Evolutionary conservation across 2,113 vertebrate species (phyloP).

Genomic region (Bucco capensis): DNA sequence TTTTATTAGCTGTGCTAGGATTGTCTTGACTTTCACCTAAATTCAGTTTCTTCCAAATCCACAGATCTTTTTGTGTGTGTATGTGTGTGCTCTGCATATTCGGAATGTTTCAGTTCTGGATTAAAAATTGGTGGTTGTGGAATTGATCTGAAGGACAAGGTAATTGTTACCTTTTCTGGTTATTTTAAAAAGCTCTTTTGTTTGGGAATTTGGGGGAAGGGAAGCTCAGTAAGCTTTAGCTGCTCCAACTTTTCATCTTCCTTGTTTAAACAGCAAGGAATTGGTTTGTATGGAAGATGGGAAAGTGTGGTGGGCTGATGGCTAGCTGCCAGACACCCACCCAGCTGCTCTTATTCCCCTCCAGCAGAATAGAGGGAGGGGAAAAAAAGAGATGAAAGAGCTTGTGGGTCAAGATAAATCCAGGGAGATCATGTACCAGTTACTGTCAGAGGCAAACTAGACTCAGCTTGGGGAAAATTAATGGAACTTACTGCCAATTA

Average conservation of each 20-base stretch:
- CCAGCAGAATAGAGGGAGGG: not conserved
- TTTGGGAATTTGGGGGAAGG: not conserved
- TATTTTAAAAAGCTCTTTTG: not conserved
- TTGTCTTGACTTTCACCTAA: not conserved
- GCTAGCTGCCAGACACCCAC: not conserved
- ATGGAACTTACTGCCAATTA: not conserved
- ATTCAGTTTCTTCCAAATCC: not conserved
- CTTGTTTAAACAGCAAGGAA: not conserved
- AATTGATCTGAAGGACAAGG: not conserved
- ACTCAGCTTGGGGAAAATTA: not conserved
- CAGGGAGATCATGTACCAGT: fast-evolving
- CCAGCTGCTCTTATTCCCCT: fast-evolving
- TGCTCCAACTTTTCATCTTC: not conserved
- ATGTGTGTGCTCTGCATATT: not conserved
- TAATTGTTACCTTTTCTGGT: not conserved
- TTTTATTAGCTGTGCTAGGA: slow-evolving; percentile 63
- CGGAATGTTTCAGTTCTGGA: not conserved
- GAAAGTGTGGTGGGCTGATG: not conserved
- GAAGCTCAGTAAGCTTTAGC: not conserved
- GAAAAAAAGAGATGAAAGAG: not conserved
- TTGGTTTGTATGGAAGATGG: not conserved
- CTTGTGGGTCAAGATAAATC: not conserved
- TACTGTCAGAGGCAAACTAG: not conserved
- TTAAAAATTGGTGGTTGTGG: not conserved
- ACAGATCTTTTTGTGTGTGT: no score